phyloP scores from a whole-genome alignment of 2,888 invertebrate species.

The Drosophila affinis region DNA sequence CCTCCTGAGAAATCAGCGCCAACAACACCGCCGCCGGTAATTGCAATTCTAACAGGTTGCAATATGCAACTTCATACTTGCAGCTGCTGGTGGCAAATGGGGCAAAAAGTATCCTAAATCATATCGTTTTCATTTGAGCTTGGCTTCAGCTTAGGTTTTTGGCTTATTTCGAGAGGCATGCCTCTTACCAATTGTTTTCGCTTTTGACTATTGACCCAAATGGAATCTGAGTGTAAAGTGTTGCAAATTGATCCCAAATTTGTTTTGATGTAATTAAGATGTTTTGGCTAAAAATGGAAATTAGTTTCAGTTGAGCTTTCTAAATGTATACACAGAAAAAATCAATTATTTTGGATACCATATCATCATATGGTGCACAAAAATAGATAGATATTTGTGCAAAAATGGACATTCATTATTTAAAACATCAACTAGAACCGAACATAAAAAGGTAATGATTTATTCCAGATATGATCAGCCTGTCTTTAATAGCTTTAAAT shows the following conservation, averaged over 20 bases:
- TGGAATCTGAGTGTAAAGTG: slow-evolving; percentile 38
- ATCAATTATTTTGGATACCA: neutral
- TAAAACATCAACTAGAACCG: no score
- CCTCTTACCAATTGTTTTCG: slow-evolving; percentile 12
- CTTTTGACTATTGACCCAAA: slow-evolving; percentile 42
- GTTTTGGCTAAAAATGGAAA: neutral
- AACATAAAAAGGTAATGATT: neutral
- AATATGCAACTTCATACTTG: slow-evolving; percentile 48
- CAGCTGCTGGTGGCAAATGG: slow-evolving; percentile 24
- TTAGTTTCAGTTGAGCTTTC: neutral
- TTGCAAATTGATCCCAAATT: slow-evolving; percentile 22
- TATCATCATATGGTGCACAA: neutral
- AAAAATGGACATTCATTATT: no score
- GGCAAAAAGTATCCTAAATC: neutral
- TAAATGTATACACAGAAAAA: neutral
- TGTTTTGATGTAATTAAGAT: neutral
- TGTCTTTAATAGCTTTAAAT: neutral
- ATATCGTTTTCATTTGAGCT: neutral
- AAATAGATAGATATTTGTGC: no score
- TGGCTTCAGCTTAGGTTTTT: neutral
- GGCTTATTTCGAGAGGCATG: slow-evolving; percentile 28
- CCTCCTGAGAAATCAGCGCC: slow-evolving; percentile 17
- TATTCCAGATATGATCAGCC: neutral
- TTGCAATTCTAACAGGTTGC: slow-evolving; percentile 49
- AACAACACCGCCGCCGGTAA: slow-evolving; percentile 30